Evolutionary conservation across 2,888 invertebrate genomes (phyloP).

Genomic region (Platycheirus albimanus): DNA sequence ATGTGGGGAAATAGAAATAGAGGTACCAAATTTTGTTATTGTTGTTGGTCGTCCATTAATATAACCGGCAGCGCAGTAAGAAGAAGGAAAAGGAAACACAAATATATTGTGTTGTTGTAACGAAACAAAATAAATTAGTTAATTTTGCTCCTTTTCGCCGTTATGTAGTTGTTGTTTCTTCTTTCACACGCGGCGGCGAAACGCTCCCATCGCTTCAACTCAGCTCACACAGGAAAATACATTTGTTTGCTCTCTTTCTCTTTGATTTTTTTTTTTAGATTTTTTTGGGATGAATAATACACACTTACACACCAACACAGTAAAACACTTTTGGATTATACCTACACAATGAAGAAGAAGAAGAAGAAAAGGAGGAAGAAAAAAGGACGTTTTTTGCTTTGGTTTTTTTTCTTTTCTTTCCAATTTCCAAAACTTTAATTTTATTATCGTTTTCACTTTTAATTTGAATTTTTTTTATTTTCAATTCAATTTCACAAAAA

Average conservation of each 20-base stretch:
- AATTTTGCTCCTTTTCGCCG: background rate
- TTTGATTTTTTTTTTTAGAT: constrained; percentile 33
- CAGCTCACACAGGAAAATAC: constrained; percentile 4
- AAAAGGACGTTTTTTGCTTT: constrained; percentile 58
- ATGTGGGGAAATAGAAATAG: constrained; percentile 22
- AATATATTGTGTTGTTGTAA: background rate
- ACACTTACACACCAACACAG: constrained; percentile 36
- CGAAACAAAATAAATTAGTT: constrained; percentile 2
- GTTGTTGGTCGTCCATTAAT: background rate
- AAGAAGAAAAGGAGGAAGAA: constrained; percentile 22
- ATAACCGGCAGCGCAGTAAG: constrained; percentile 12
- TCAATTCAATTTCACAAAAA: background rate
- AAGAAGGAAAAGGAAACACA: constrained; percentile 11
- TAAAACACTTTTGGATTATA: constrained; percentile 63
- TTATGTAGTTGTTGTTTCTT: constrained; percentile 8
- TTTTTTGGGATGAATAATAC: constrained; percentile 36
- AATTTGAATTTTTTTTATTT: background rate
- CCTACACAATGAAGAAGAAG: constrained; percentile 58
- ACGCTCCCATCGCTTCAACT: background rate
- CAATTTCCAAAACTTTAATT: background rate
- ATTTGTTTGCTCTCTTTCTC: constrained; percentile 67
- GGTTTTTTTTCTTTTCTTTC: constrained; percentile 1
- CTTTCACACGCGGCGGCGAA: constrained; percentile 15
- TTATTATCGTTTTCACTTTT: constrained; percentile 33
- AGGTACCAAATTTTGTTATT: constrained; percentile 3